Evolutionary conservation across 2,888 invertebrate species (phyloP).

Genomic region (Dilophus febrilis): DNA sequence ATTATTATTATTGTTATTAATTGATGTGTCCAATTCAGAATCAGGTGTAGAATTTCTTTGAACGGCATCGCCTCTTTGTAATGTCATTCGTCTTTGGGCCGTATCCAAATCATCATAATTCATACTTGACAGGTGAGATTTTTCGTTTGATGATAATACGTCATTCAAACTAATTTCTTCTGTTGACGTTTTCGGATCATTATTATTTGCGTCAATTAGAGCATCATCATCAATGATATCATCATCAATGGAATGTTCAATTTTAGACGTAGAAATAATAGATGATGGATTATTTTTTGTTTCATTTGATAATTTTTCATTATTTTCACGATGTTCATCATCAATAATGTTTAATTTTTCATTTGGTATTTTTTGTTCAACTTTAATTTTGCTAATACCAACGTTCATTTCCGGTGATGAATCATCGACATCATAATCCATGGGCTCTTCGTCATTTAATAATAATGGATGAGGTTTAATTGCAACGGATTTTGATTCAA

Average conservation of each 20-base stretch:
- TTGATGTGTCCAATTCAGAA: slow-evolving; percentile 11
- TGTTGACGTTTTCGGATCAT: no score
- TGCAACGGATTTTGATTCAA: slow-evolving; percentile 5
- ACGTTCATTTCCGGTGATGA: slow-evolving; percentile 9
- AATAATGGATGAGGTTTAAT: slow-evolving; percentile 3
- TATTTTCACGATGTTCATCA: neutral
- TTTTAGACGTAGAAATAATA: no score
- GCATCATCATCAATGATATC: no score
- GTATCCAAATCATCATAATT: slow-evolving; percentile 13
- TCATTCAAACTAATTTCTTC: neutral
- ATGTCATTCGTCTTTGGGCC: slow-evolving; percentile 22
- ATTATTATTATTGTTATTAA: neutral
- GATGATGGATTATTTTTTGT: neutral
- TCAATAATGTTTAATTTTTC: neutral
- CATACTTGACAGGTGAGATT: neutral
- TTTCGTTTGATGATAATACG: neutral
- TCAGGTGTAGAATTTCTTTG: slow-evolving; percentile 26
- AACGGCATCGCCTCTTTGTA: slow-evolving; percentile 27
- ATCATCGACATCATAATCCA: slow-evolving; percentile 7
- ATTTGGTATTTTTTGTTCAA: neutral
- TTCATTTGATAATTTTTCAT: neutral
- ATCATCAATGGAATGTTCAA: no score
- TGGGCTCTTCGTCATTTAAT: neutral
- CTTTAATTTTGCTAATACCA: slow-evolving; percentile 4
- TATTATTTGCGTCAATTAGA: neutral